These are phyloP conservation scores for Ctena decussata DNA, from an alignment of 2,888 invertebrate genomes.

Conservation along the genomic window DNA sequence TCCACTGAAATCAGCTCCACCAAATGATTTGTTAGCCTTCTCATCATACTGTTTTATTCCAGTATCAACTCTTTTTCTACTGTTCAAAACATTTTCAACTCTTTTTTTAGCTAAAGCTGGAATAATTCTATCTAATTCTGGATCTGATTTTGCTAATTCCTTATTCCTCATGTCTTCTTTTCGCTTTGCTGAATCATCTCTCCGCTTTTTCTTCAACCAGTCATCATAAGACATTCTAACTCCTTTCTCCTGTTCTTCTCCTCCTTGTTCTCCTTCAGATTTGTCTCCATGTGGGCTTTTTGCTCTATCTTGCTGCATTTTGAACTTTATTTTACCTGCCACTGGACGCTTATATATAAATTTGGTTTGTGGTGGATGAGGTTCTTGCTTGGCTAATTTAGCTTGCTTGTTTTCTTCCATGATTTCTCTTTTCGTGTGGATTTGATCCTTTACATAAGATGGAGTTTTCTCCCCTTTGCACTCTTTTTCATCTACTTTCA, in stretches of 20 bases:
- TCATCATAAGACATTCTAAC: slow-evolving; percentile 80
- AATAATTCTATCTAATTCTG: slow-evolving; percentile 77
- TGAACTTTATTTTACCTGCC: slow-evolving; percentile 76
- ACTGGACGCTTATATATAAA: slow-evolving; percentile 82
- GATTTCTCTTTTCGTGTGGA: slow-evolving; percentile 39
- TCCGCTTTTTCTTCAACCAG: slow-evolving; percentile 77
- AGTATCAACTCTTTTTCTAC: slow-evolving; percentile 74
- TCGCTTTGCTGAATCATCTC: slow-evolving; percentile 69
- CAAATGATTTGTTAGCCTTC: slow-evolving; percentile 73
- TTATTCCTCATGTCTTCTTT: slow-evolving; percentile 67
- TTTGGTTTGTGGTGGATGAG: slow-evolving; percentile 74
- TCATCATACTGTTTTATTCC: slow-evolving; percentile 72
- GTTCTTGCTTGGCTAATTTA: slow-evolving; percentile 35
- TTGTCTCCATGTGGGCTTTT: slow-evolving; percentile 64
- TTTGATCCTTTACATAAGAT: slow-evolving; percentile 48
- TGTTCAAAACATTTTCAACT: slow-evolving; percentile 73
- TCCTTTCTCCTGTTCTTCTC: slow-evolving; percentile 62
- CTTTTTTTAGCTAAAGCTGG: slow-evolving; percentile 76
- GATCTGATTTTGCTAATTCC: slow-evolving; percentile 79
- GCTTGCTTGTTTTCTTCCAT: slow-evolving; percentile 60
- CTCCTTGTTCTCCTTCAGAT: slow-evolving; percentile 49
- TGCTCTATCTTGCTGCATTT: slow-evolving; percentile 63
- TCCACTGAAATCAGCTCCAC: slow-evolving; percentile 66
- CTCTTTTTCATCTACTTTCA: slow-evolving; percentile 32
- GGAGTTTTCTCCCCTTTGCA: slow-evolving; percentile 43